Conservation (phyloP, 2,797 vertebrate genomes). For the Buceros bicornis region DNA sequence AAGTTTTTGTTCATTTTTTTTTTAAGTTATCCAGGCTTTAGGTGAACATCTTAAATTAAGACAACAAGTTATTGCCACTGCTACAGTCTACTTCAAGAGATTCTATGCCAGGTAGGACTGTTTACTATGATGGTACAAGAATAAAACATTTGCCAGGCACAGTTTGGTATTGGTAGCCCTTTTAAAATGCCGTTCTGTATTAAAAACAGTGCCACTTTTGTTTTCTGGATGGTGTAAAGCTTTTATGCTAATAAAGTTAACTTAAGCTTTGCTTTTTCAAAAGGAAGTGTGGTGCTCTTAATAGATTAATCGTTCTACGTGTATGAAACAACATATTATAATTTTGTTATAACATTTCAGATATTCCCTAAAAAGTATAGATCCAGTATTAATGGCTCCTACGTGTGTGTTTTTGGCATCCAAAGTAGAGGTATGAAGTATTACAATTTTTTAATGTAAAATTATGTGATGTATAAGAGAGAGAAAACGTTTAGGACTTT, state of each 20-base stretch:
- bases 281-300: slow-evolving; percentile 69
- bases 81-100: slow-evolving; percentile 99
- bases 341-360: slow-evolving; percentile 83
- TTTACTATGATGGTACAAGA: slow-evolving; percentile 66
- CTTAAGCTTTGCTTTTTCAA: slow-evolving; percentile 70
- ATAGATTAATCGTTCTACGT: slow-evolving; percentile 53
- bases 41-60: slow-evolving; percentile 99
- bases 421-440: slow-evolving; percentile 95
- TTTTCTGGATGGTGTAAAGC: slow-evolving; percentile 65
- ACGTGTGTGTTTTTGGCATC: slow-evolving; percentile 99
- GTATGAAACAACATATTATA: slow-evolving; percentile 66
- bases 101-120: slow-evolving; percentile 95
- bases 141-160: slow-evolving; percentile 66
- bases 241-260: slow-evolving; percentile 70
- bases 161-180: slow-evolving; percentile 67
- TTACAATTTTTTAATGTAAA: slow-evolving; percentile 66
- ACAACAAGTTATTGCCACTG: slow-evolving; percentile 99
- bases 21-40: slow-evolving; percentile 96
- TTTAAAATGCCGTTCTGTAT: slow-evolving; percentile 61
- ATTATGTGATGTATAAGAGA: slow-evolving; percentile 56
- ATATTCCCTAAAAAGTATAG: slow-evolving; percentile 99
- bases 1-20: slow-evolving; percentile 68
- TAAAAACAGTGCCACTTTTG: slow-evolving; percentile 63
- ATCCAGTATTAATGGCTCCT: slow-evolving; percentile 99
- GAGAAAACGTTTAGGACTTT: slow-evolving; percentile 38